Conservation (phyloP, 1,140 invertebrate species). For the Dryas iulia region DNA sequence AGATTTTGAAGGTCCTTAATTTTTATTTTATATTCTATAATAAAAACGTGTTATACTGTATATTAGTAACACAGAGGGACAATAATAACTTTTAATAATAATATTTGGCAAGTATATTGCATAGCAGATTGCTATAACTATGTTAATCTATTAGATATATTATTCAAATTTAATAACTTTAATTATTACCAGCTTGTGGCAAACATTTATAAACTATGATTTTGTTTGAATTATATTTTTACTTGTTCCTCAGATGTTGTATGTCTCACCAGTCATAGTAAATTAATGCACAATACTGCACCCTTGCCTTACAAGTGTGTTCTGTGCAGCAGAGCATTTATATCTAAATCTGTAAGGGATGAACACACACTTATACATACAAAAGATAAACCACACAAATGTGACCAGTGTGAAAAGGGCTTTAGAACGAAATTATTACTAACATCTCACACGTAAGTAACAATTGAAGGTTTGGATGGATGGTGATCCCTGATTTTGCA, state of each 20-base stretch:
- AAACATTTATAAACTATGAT: no score
- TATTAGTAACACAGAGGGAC: no score
- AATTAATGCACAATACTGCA: conserved; percentile 43
- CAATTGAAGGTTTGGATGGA: not conserved
- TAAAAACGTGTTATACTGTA: no score
- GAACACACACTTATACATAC: conserved; percentile 50
- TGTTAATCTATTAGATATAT: no score
- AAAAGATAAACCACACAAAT: conserved; percentile 45
- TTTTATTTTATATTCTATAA: not conserved
- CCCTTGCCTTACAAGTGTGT: conserved; percentile 50
- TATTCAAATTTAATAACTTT: no score
- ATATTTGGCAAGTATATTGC: no score
- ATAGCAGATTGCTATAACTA: no score
- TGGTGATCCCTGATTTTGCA: not conserved
- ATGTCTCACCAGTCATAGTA: conserved; percentile 36
- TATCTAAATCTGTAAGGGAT: conserved; percentile 42
- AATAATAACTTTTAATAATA: no score
- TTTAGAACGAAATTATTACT: conserved; percentile 43
- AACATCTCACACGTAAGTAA: conserved; percentile 48
- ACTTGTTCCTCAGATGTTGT: conserved; percentile 40
- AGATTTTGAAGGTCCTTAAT: conserved; percentile 22
- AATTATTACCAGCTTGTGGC: no score
- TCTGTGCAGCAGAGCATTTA: conserved; percentile 52
- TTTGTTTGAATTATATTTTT: not conserved
- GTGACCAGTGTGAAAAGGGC: conserved; percentile 46